Evolutionary conservation across 2,888 invertebrate species (phyloP).

Genomic region (Folsomia candida): DNA sequence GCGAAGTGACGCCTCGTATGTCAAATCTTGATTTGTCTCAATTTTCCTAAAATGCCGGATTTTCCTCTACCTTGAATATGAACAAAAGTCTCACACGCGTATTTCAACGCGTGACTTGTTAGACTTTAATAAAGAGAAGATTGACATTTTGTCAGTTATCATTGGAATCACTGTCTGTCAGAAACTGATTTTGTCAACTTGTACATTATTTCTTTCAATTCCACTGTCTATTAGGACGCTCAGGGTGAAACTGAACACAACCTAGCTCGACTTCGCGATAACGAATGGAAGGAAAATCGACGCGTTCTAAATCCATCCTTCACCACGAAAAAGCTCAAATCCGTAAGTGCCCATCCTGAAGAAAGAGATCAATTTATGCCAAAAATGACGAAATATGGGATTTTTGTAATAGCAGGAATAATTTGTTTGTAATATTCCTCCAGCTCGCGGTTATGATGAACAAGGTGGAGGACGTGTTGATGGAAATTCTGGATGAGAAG

Average conservation of each 20-base stretch:
- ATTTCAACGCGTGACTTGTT: neutral
- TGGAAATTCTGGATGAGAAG: constrained; percentile 49
- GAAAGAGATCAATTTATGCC: neutral
- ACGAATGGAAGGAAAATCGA: constrained; percentile 49
- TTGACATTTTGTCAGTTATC: neutral
- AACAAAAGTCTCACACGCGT: too few relatives aligned
- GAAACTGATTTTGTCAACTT: neutral
- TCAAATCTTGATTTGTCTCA: too few relatives aligned
- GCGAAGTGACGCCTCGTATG: too few relatives aligned
- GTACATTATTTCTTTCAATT: neutral
- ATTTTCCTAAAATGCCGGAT: too few relatives aligned
- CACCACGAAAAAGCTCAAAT: constrained; percentile 48
- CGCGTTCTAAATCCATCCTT: constrained; percentile 49
- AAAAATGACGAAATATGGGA: too few relatives aligned
- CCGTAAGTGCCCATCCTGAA: constrained; percentile 30
- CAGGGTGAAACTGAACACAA: constrained; percentile 48
- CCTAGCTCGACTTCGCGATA: constrained; percentile 46
- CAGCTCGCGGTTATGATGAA: constrained; percentile 49
- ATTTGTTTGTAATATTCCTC: neutral
- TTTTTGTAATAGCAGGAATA: too few relatives aligned
- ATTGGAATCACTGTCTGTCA: neutral
- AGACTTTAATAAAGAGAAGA: neutral
- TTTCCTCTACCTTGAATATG: too few relatives aligned
- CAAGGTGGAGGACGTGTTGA: constrained; percentile 46
- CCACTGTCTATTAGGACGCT: constrained; percentile 46